Base-by-base conservation (phyloP, 2,797 vertebrate species). In the Jordanella pulchra region DNA sequence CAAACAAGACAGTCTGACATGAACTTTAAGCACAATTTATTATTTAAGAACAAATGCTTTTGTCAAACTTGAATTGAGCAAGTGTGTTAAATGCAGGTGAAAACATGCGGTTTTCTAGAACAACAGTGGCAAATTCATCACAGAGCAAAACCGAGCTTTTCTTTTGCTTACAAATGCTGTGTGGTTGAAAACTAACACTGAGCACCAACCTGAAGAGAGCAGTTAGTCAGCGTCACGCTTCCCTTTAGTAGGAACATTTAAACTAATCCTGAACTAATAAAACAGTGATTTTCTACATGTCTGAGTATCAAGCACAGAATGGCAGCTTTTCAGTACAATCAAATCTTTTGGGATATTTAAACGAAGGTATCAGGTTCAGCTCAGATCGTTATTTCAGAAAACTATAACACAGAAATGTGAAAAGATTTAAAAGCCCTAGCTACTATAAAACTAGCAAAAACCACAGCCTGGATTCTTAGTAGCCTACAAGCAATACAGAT, bases 1-100 rank as follows among this genome's bases (percentile, higher is more conserved):
- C 51, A 67, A 25, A 79, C 74, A 45, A 27, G 35, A 72, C 71
- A 28, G 55, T 27, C 48, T 44, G 55, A 25, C 25, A 13, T 77
- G 42, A n/a, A 69, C 17, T 5, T 3, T 56, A 15, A 64, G 50
- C n/a, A 48, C 3, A 30, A 5, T 32, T 7, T 58, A 32, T 48
- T 21, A 17, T 48, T 48, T 21, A 48, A 3, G 17, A 17, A 48
- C 17, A 48, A 48, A 17, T 6, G 5, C 17, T 21, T 48, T 48
- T 18, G 17, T 48, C 15, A 48, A 48, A 48, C 47, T 15, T 15
- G 30, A 50, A 66, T 21, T 15, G 4, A 21, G 17, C 27, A 12
- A 48, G 18, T 30, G 13, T 18, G 18, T 28, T 6, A 32, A 50
- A 4, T 30, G 18, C n/a, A 48, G 45, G n/a, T 18, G 23, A 45